Evolutionary conservation across 2,888 invertebrate genomes (phyloP).

Genomic region (Drosophila heteroneura): DNA sequence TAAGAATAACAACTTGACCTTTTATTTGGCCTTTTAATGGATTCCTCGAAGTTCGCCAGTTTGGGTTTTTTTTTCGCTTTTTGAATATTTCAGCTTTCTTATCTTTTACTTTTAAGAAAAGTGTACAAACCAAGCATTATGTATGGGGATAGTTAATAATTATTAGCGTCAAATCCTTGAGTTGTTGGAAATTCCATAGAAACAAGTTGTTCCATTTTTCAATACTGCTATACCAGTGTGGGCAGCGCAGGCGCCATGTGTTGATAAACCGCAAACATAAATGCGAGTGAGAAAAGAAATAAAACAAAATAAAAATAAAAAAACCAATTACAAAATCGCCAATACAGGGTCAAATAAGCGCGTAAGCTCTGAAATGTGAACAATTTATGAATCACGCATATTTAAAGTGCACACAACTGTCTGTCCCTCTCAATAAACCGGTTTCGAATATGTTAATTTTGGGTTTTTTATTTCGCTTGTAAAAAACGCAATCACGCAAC

Average conservation of each 20-base stretch:
- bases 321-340: conserved; percentile 71
- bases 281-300: conserved; percentile 17
- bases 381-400: conserved; percentile 68
- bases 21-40: not conserved
- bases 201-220: conserved; percentile 21
- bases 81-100: not conserved
- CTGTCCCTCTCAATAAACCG: conserved; percentile 42
- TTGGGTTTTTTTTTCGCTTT: not conserved
- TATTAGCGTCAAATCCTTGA: conserved; percentile 33
- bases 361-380: conserved; percentile 56
- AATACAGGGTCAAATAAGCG: conserved; percentile 72
- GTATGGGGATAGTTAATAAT: conserved; percentile 32
- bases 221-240: conserved; percentile 16
- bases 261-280: conserved; percentile 31
- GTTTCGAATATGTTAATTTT: conserved; percentile 69
- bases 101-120: too few species aligned
- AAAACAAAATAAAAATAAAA: not conserved
- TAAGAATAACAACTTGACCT: not conserved
- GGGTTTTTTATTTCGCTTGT: conserved; percentile 51
- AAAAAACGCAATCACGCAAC: conserved; percentile 60
- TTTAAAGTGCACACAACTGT: conserved; percentile 23
- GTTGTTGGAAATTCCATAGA: conserved; percentile 52
- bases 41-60: not conserved
- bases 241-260: conserved; percentile 50
- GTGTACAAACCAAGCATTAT: not conserved